phyloP scores from a whole-genome alignment of 2,797 vertebrate species.

The Microctenopoma stevenorrisi region DNA sequence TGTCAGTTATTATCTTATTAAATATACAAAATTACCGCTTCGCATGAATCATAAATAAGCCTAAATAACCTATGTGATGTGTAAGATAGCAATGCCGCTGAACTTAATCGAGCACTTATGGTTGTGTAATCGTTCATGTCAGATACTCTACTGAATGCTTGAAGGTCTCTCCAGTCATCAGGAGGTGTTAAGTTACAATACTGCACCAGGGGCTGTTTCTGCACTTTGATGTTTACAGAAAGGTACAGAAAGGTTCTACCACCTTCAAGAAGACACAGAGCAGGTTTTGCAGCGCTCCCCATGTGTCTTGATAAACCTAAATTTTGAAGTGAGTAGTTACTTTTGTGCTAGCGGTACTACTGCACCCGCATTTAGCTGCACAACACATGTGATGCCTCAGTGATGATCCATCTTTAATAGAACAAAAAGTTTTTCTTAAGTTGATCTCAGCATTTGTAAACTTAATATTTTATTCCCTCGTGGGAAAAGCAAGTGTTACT shows the following conservation, averaged over 20 bases:
- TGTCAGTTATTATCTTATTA: constrained; percentile 16
- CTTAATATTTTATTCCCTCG: constrained; percentile 12
- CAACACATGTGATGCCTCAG: constrained; percentile 9
- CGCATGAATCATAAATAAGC: background rate
- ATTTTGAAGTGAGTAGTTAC: constrained; percentile 48
- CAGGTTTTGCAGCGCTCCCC: constrained; percentile 29
- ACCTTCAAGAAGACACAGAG: constrained; percentile 38
- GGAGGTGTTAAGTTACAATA: constrained; percentile 25
- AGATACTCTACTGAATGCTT: background rate
- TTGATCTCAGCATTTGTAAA: constrained; percentile 12
- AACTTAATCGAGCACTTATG: constrained; percentile 1
- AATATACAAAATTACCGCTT: constrained; percentile 20
- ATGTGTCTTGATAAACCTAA: constrained; percentile 19
- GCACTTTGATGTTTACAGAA: constrained; percentile 46
- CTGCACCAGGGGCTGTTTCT: constrained; percentile 46
- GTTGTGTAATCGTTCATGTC: constrained; percentile 2
- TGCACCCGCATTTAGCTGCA: background rate
- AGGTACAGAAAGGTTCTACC: constrained; percentile 31
- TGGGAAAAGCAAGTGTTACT: constrained; percentile 9
- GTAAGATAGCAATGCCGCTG: background rate
- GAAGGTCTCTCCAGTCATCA: constrained; percentile 29
- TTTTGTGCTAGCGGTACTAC: constrained; percentile 25
- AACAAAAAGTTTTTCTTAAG: background rate
- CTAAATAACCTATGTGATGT: background rate
- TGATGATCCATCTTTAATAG: constrained; percentile 26